Base-by-base conservation (phyloP, 2,113 vertebrate genomes). In the Jacana jacana region DNA sequence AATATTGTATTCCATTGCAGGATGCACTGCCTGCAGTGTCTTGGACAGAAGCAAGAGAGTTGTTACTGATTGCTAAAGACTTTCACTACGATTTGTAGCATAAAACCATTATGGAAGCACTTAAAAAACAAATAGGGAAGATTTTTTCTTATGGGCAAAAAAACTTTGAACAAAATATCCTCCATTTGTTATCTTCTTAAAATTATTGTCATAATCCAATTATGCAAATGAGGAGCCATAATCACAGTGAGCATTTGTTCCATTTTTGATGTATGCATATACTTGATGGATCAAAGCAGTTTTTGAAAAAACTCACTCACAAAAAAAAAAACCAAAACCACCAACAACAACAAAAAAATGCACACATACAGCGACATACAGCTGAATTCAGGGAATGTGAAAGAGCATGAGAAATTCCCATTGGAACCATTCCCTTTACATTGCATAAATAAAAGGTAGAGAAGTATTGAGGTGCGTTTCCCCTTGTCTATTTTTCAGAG, bases 341-440 rank as follows among this genome's bases (percentile, higher is more conserved):
- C n/a, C n/a, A n/a, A n/a, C n/a, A 27, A 33, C 20, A 24, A 13
- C 22, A 18, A 42, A 65, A 65, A 14, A 28, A 46, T 27, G 35
- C 30, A 17, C n/a, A 13, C 40, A 37, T 51, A 78, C 68, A 92
- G 85, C 81, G 75, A 31, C 3, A 1, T 63, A 64, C 42, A 89
- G 33, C 85, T 95, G 84, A 96, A 98, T 97, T 97, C 96, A 91
- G 68, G n/a, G 65, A 98, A 96, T 84, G 95, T 97, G 94, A 97
- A 97, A 97, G 97, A 98, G 97, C 98, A 98, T 98, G 98, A 98
- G 98, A 98, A 98, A 97, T 97, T 97, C 95, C 95, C 95, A 89
- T 83, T 98, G 97, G 93, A 98, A 95, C 39, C 4, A 87, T 98
- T 98, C 98, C 97, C 97, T 97, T 96, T 65, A 60, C 93, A 78